A percentile compares a stretch with the other conserved stretches of the same genome.
These are phyloP conservation scores for Odontocolon sp. DNA, from an alignment of 2,888 invertebrate species.

Conservation along the genomic window DNA sequence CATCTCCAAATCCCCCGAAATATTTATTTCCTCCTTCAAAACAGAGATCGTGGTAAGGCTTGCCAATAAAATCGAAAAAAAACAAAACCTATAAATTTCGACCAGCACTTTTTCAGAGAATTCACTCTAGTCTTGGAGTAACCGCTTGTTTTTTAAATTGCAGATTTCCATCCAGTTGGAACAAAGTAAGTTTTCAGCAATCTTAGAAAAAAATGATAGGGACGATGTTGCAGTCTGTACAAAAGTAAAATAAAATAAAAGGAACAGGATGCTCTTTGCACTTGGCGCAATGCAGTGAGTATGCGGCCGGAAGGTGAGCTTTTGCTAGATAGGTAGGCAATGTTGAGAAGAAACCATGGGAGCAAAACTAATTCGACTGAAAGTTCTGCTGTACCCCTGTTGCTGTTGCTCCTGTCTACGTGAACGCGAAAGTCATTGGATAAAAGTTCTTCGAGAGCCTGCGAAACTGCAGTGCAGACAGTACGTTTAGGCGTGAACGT, in stretches of 20 bases:
- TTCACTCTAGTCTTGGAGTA: too few species aligned
- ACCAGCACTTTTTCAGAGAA: neutral
- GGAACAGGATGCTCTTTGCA: slow-evolving; percentile 8
- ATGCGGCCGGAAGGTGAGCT: neutral
- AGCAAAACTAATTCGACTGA: slow-evolving; percentile 36
- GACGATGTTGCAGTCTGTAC: too few species aligned
- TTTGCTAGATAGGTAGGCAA: neutral
- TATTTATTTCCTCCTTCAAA: neutral
- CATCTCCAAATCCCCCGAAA: neutral
- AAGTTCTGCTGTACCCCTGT: slow-evolving; percentile 28
- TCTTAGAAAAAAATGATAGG: neutral
- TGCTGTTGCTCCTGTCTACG: neutral
- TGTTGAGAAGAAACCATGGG: slow-evolving; percentile 33
- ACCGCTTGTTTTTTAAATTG: too few species aligned
- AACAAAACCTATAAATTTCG: neutral
- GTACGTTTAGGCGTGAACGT: neutral
- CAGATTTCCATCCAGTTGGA: too few species aligned
- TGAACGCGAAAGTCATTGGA: slow-evolving; percentile 5
- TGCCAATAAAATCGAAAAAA: neutral
- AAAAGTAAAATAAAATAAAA: neutral
- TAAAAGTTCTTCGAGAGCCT: slow-evolving; percentile 21
- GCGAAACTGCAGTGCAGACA: neutral
- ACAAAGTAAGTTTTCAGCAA: neutral
- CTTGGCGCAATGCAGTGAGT: slow-evolving; percentile 21
- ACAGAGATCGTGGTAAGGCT: too few species aligned